Conservation (phyloP, 2,797 vertebrate species). For the Silurus lanzhouensis region DNA sequence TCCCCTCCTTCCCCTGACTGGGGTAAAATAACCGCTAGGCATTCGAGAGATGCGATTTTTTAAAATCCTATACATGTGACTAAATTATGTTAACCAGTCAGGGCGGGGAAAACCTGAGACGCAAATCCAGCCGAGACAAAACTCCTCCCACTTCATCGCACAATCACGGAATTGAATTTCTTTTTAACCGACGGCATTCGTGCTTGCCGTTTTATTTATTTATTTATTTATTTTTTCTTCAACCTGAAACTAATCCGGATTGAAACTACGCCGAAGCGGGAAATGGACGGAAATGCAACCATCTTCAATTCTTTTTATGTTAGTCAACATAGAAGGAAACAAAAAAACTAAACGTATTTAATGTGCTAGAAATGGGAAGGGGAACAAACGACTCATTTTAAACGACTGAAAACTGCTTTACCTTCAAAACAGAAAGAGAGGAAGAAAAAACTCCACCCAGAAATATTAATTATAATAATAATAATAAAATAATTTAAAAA, state of each 20-base stretch:
- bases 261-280: background rate
- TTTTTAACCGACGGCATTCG: no score
- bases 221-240: no score
- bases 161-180: no score
- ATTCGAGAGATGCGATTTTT: no score
- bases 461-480: no score
- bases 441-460: conserved; percentile 19
- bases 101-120: conserved; percentile 41
- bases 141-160: no score
- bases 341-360: no score
- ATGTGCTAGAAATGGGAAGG: conserved; percentile 35
- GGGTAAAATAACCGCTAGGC: no score
- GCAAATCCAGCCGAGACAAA: conserved; percentile 10
- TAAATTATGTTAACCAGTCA: background rate
- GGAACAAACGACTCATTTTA: conserved; percentile 44
- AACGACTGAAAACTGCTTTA: background rate
- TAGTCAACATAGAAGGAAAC: conserved; percentile 46
- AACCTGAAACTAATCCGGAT: background rate
- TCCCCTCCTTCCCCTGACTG: no score
- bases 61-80: no score
- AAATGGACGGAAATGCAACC: conserved; percentile 25
- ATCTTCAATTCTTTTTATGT: conserved; percentile 64
- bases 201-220: no score
- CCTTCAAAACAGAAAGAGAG: conserved; percentile 43
- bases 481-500: no score